Evolutionary conservation across 2,797 vertebrate genomes (phyloP).

Genomic region (Anolis apletophallus): DNA sequence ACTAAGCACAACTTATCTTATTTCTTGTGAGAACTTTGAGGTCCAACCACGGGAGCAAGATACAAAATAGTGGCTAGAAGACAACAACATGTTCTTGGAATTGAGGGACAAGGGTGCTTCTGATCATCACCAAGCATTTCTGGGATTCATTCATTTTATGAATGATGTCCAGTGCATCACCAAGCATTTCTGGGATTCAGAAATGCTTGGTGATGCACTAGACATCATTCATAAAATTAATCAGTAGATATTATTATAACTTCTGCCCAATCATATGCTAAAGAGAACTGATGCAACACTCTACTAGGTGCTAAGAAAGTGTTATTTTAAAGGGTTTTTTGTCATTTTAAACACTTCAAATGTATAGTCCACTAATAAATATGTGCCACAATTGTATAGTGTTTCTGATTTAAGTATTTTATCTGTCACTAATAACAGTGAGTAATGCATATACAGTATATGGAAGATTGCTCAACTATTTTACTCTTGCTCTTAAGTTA

Average conservation of each 20-base stretch:
- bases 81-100: neutral
- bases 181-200: no score
- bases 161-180: no score
- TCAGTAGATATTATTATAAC: neutral
- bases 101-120: neutral
- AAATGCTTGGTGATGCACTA: neutral
- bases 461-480: slow-evolving; percentile 7
- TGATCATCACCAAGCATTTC: no score
- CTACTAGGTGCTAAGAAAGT: neutral
- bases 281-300: neutral
- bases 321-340: neutral
- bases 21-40: no score
- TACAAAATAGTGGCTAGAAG: neutral
- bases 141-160: no score
- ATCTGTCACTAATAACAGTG: neutral
- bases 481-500: neutral
- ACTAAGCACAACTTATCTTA: neutral
- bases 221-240: neutral
- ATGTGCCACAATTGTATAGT: neutral
- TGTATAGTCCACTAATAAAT: neutral
- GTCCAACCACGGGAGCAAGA: neutral
- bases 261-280: neutral
- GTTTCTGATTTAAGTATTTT: neutral
- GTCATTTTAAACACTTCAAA: neutral
- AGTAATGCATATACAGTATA: slow-evolving; percentile 13